phyloP scores from a whole-genome alignment of 2,797 vertebrate genomes.

The Poeciliopsis turneri region DNA sequence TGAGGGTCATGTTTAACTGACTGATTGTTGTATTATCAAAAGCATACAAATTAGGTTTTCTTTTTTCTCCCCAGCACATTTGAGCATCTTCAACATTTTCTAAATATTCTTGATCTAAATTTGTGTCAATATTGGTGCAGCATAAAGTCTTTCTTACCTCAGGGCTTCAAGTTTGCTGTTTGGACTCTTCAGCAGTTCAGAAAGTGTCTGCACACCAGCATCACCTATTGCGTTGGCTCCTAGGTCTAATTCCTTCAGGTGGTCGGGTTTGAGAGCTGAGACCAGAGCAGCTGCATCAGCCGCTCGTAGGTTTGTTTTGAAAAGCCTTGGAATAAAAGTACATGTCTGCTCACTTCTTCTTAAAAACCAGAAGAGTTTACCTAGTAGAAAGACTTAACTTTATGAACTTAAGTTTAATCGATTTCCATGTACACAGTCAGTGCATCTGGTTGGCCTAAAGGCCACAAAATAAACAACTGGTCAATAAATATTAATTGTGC shows the following conservation, averaged over 20 bases:
- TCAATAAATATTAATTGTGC: not conserved
- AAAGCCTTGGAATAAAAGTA: conserved; percentile 15
- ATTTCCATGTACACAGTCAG: not conserved
- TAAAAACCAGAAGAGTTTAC: not conserved
- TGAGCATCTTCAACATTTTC: too few species aligned
- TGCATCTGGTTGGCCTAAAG: not conserved
- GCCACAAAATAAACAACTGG: not conserved
- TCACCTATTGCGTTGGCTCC: conserved; percentile 1
- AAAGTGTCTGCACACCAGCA: not conserved
- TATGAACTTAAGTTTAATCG: not conserved
- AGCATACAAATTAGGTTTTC: too few species aligned
- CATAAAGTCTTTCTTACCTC: conserved; percentile 13
- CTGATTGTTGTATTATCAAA: too few species aligned
- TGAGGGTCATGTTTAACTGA: too few species aligned
- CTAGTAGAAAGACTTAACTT: not conserved
- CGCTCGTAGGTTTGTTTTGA: not conserved
- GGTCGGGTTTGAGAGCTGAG: conserved; percentile 4
- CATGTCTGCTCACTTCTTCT: not conserved
- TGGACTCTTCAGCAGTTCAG: conserved; percentile 13
- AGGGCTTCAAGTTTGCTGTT: conserved; percentile 7
- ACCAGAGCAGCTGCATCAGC: conserved; percentile 1
- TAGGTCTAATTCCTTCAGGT: conserved; percentile 23
- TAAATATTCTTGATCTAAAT: too few species aligned
- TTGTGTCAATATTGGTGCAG: not conserved
- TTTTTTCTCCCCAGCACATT: too few species aligned